These are phyloP conservation scores for Saccostrea cuccullata DNA, from an alignment of 1,140 invertebrate species.

Conservation along the genomic window DNA sequence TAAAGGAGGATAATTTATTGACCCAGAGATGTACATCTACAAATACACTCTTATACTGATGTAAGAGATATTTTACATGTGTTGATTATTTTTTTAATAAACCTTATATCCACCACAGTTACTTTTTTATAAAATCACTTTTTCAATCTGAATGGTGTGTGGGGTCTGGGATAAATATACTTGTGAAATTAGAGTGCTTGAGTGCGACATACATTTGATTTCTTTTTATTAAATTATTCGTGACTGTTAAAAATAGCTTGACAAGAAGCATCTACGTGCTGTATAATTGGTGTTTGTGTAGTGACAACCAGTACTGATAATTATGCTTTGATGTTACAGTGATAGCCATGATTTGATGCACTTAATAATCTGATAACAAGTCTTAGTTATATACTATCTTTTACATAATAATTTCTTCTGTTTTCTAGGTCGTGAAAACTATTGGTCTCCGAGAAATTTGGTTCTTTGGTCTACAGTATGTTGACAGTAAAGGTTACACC, in stretches of 20 bases:
- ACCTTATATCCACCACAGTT: no score
- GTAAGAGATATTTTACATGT: no score
- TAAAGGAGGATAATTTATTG: background rate
- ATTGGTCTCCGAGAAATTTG: conserved; percentile 99
- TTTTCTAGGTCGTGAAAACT: conserved; percentile 93
- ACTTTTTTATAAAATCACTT: no score
- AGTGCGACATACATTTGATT: no score
- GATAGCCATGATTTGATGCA: background rate
- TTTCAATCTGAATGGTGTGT: no score
- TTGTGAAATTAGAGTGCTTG: no score
- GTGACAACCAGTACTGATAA: background rate
- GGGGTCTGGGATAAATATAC: no score
- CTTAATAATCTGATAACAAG: conserved; percentile 14
- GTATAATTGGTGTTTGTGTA: background rate
- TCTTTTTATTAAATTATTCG: no score
- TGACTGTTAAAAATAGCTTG: no score
- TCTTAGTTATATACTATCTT: background rate
- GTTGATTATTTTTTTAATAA: no score
- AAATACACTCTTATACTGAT: no score
- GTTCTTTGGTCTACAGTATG: conserved; percentile 99
- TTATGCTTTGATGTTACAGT: background rate
- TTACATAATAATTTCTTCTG: background rate
- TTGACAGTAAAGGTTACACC: conserved; percentile 97
- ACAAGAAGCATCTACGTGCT: no score
- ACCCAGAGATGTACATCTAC: background rate